A percentile compares a stretch with the other conserved stretches of the same genome.
Conservation (phyloP, 2,888 invertebrate species). For the Timandra comae region DNA sequence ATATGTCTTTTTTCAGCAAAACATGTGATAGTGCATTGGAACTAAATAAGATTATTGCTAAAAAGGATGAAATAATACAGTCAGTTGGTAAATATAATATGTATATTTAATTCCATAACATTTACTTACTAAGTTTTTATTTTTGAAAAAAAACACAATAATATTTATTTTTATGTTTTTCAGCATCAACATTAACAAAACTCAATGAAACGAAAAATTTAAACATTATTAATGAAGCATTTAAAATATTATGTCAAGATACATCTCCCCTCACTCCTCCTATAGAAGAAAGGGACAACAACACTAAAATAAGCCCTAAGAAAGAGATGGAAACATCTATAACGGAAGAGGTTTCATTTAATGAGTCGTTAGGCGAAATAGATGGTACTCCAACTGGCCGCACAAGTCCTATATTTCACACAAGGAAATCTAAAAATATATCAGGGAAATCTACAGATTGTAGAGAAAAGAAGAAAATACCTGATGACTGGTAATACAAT, state of each 20-base stretch:
- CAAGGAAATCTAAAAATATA: constrained; percentile 33
- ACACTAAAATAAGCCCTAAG: background rate
- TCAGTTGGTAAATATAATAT: constrained; percentile 41
- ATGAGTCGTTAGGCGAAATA: constrained; percentile 52
- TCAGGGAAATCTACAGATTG: constrained; percentile 28
- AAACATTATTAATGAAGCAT: constrained; percentile 40
- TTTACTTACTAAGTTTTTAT: too few relatives aligned
- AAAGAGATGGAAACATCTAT: constrained; percentile 14
- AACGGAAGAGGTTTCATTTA: constrained; percentile 26
- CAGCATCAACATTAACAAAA: constrained; percentile 44
- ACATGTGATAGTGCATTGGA: constrained; percentile 40
- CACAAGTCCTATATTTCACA: constrained; percentile 54
- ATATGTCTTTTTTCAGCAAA: constrained; percentile 37
- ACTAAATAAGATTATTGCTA: constrained; percentile 40
- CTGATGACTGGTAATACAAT: constrained; percentile 52
- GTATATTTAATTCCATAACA: constrained; percentile 4
- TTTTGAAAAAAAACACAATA: too few relatives aligned
- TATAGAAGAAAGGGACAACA: background rate
- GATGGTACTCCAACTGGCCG: constrained; percentile 57
- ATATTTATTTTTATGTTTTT: too few relatives aligned
- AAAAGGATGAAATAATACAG: constrained; percentile 48
- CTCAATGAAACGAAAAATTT: constrained; percentile 53
- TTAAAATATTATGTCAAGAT: constrained; percentile 48
- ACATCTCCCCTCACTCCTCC: constrained; percentile 17
- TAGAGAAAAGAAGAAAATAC: constrained; percentile 58